These are phyloP conservation scores for Acrocephalus scirpaceus DNA, from an alignment of 2,797 vertebrate species.

Conservation along the genomic window DNA sequence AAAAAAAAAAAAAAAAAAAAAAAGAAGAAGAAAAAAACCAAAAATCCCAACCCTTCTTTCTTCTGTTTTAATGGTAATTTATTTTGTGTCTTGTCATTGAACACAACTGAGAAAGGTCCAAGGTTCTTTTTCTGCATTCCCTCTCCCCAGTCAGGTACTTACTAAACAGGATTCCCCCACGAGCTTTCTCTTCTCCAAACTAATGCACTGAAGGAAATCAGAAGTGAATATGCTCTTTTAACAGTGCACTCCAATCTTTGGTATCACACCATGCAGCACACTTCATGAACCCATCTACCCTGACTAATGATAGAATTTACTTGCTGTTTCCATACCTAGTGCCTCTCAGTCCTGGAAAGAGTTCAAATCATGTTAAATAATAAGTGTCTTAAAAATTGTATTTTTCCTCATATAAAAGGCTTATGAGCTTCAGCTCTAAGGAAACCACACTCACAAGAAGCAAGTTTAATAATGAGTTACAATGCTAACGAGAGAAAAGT, in stretches of 20 bases:
- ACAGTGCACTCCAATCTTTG: background rate
- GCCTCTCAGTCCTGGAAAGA: background rate
- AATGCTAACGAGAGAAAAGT: background rate
- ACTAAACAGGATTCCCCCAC: background rate
- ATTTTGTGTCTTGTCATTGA: background rate
- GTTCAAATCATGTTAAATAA: background rate
- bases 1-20: too few relatives aligned
- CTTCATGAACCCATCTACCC: background rate
- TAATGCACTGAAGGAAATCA: background rate
- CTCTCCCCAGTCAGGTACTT: background rate
- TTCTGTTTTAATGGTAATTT: background rate
- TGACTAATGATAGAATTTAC: background rate
- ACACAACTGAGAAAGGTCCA: background rate
- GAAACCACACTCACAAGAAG: background rate
- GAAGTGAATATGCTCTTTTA: background rate
- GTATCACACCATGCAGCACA: background rate
- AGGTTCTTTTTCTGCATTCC: background rate
- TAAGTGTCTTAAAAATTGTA: background rate
- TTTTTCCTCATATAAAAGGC: background rate
- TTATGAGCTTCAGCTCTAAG: background rate
- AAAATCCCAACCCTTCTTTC: fast-evolving
- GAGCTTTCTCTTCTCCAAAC: background rate
- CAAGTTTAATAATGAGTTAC: background rate
- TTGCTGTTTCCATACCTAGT: background rate
- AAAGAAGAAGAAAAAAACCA: too few relatives aligned